These are phyloP conservation scores for Protonibea diacanthus DNA, from an alignment of 2,797 vertebrate species.

Conservation along the genomic window DNA sequence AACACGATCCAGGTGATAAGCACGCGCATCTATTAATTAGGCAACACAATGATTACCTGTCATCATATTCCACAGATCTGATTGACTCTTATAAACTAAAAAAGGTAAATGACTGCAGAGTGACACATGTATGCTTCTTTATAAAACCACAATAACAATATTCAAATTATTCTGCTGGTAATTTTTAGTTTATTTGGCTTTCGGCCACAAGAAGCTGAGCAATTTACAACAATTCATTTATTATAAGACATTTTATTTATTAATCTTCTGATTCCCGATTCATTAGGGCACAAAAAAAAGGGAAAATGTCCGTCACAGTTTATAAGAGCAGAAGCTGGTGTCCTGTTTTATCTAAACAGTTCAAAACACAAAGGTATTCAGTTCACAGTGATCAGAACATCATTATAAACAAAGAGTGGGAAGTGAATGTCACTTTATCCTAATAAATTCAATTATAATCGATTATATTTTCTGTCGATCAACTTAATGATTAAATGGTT, in stretches of 20 bases:
- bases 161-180: slow-evolving; percentile 44
- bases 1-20: not conserved
- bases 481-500: accelerated
- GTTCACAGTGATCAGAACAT: not conserved
- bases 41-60: not conserved
- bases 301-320: not conserved
- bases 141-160: not conserved
- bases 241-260: not conserved
- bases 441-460: not conserved
- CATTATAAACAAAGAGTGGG: not conserved
- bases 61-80: not conserved
- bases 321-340: not conserved
- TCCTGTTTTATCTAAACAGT: not conserved
- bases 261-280: no score
- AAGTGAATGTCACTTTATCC: not conserved
- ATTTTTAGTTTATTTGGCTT: slow-evolving; percentile 56
- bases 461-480: not conserved
- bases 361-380: not conserved
- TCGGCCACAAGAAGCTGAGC: slow-evolving; percentile 50
- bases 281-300: not conserved
- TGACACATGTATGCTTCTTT: slow-evolving; percentile 58
- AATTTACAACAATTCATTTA: slow-evolving; percentile 65
- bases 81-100: slow-evolving; percentile 2
- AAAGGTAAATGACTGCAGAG: slow-evolving; percentile 47
- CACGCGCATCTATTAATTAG: not conserved